Evolutionary conservation across 1,140 invertebrate species (phyloP).

Genomic region (Pseudobourletiella spinata): DNA sequence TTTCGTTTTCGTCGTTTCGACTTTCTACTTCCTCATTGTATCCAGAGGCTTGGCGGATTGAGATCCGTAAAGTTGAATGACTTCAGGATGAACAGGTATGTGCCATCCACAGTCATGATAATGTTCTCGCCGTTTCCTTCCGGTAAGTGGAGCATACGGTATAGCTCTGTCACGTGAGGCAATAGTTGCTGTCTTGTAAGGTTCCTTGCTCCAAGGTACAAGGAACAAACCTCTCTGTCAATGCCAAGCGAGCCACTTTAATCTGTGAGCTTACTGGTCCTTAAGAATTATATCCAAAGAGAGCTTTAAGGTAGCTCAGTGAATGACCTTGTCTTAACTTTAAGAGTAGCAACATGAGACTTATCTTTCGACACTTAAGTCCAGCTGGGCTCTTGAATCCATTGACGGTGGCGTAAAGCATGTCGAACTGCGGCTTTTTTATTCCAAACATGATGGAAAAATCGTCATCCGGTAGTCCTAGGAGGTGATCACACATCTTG

Average conservation of each 20-base stretch:
- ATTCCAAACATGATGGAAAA: background rate
- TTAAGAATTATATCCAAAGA: background rate
- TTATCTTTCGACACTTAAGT: background rate
- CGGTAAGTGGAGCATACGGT: background rate
- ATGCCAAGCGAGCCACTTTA: background rate
- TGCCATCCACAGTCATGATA: conserved; percentile 5
- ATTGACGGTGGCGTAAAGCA: no score
- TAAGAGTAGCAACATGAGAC: background rate
- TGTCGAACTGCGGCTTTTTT: background rate
- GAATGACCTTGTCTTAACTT: background rate
- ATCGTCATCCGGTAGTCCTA: background rate
- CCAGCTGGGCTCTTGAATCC: background rate
- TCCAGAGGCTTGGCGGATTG: no score
- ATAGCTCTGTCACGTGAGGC: background rate
- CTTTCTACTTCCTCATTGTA: no score
- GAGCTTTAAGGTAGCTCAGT: background rate
- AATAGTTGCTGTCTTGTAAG: background rate
- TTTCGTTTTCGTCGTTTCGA: no score
- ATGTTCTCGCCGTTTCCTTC: background rate
- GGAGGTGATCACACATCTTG: background rate
- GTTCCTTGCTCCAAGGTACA: background rate
- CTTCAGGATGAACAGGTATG: conserved; percentile 15
- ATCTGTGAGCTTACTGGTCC: background rate
- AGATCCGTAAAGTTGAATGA: background rate
- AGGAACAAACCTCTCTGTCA: background rate